phyloP scores from a whole-genome alignment of 2,888 invertebrate genomes.

The Mystacides longicornis region DNA sequence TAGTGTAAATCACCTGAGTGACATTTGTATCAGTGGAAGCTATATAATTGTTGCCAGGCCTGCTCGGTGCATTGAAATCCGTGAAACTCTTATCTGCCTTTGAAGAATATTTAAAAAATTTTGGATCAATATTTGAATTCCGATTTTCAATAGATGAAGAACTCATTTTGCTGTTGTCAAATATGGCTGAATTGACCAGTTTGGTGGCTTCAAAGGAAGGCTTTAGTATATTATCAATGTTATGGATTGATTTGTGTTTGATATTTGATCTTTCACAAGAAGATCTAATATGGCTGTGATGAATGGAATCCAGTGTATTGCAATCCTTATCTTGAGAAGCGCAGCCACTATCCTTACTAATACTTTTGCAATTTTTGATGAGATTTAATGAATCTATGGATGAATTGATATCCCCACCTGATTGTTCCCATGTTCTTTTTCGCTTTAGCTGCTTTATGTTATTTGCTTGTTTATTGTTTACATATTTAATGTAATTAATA shows the following conservation, averaged over 20 bases:
- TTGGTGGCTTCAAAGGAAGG: constrained; percentile 8
- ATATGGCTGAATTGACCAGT: constrained; percentile 1
- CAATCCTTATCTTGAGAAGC: constrained; percentile 25
- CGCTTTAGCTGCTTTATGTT: constrained; percentile 6
- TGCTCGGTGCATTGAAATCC: not conserved
- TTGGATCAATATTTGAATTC: not conserved
- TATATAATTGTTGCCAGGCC: not conserved
- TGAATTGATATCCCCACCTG: constrained; percentile 14
- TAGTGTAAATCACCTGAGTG: not conserved
- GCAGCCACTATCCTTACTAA: not conserved
- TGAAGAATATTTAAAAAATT: not conserved
- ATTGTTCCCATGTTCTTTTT: constrained; percentile 17
- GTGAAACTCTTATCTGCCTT: not conserved
- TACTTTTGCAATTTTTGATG: not conserved
- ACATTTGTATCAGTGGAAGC: not conserved
- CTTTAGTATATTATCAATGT: constrained; percentile 4
- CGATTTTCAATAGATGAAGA: constrained; percentile 17
- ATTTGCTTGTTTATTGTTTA: constrained; percentile 29
- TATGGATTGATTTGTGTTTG: not conserved
- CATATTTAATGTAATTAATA: constrained; percentile 44
- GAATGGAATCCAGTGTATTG: constrained; percentile 28
- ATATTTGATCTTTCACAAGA: constrained; percentile 35
- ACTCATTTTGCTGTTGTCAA: constrained; percentile 9
- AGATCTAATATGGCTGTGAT: constrained; percentile 36
- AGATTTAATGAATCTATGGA: no score